These are phyloP conservation scores for Serripes groenlandicus DNA, from an alignment of 2,888 invertebrate genomes.

Conservation along the genomic window DNA sequence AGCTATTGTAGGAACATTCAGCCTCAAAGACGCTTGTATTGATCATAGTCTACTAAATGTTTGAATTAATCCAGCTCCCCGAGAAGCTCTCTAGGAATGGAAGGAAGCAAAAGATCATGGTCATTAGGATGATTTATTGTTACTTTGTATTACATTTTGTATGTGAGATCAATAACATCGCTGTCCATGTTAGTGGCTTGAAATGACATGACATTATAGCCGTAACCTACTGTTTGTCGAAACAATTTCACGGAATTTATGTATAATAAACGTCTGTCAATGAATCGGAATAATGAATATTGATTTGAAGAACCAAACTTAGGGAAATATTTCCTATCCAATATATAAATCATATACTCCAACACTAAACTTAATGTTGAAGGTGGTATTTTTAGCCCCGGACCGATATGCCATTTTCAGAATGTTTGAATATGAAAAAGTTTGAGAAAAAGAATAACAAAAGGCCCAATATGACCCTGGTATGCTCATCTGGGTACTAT, in stretches of 20 bases:
- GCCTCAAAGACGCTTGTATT: constrained; percentile 21
- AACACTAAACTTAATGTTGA: too few relatives aligned
- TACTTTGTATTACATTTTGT: constrained; percentile 26
- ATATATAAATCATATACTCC: too few relatives aligned
- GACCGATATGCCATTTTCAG: too few relatives aligned
- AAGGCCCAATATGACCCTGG: too few relatives aligned
- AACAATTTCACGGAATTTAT: constrained; percentile 23
- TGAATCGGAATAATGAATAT: constrained; percentile 14
- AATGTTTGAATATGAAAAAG: too few relatives aligned
- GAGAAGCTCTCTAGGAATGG: constrained; percentile 13
- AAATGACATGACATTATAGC: constrained; percentile 22
- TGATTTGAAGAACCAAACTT: too few relatives aligned
- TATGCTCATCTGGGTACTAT: too few relatives aligned
- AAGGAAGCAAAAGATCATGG: constrained; percentile 27
- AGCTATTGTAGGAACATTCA: constrained; percentile 16
- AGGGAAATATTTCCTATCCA: too few relatives aligned
- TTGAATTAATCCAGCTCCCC: constrained; percentile 13
- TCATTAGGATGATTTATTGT: constrained; percentile 27
- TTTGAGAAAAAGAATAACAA: too few relatives aligned
- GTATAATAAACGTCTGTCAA: constrained; percentile 10
- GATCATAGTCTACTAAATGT: constrained; percentile 16
- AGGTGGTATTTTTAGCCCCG: too few relatives aligned
- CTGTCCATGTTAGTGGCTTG: constrained; percentile 10
- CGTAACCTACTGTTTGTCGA: constrained; percentile 15
- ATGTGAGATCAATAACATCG: constrained; percentile 22